Evolutionary conservation across 2,113 vertebrate genomes (phyloP).

Genomic region (Thunnus maccoyii): DNA sequence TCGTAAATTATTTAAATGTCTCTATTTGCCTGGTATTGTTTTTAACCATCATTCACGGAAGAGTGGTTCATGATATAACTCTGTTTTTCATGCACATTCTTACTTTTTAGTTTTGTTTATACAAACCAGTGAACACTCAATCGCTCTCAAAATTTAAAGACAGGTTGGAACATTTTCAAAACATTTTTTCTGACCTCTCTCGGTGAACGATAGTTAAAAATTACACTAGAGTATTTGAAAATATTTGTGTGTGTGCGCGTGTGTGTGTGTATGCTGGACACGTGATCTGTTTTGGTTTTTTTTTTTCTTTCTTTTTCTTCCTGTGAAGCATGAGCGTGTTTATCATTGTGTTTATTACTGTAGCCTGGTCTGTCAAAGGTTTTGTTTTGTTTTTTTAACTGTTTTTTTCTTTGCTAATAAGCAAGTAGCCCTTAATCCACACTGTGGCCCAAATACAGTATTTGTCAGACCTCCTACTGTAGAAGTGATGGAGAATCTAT

Average conservation of each 20-base stretch:
- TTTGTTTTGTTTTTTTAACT: constrained; percentile 20
- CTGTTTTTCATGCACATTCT: too few relatives aligned
- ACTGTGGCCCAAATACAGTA: constrained; percentile 38
- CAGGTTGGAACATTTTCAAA: not conserved
- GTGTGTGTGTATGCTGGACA: constrained; percentile 52
- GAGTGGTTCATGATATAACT: constrained; percentile 49
- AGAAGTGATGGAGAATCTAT: not conserved
- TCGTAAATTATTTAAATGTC: constrained; percentile 89
- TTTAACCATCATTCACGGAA: constrained; percentile 81
- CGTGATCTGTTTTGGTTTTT: constrained; percentile 24
- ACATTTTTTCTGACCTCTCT: constrained; percentile 46
- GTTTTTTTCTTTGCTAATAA: constrained; percentile 16
- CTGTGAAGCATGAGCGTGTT: constrained; percentile 82
- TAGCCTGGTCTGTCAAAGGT: constrained; percentile 63
- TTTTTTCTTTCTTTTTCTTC: constrained; percentile 25
- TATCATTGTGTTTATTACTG: constrained; percentile 68
- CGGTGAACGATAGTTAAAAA: constrained; percentile 75
- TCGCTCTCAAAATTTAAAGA: not conserved
- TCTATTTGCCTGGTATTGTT: constrained; percentile 79
- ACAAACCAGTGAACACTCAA: too few relatives aligned
- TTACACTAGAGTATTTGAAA: constrained; percentile 72
- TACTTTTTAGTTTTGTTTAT: too few relatives aligned
- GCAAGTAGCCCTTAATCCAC: constrained; percentile 51
- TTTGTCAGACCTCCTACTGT: constrained; percentile 35
- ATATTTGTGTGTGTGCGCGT: constrained; percentile 55